phyloP scores from a whole-genome alignment of 2,888 invertebrate species.

The Melanargia galathea region DNA sequence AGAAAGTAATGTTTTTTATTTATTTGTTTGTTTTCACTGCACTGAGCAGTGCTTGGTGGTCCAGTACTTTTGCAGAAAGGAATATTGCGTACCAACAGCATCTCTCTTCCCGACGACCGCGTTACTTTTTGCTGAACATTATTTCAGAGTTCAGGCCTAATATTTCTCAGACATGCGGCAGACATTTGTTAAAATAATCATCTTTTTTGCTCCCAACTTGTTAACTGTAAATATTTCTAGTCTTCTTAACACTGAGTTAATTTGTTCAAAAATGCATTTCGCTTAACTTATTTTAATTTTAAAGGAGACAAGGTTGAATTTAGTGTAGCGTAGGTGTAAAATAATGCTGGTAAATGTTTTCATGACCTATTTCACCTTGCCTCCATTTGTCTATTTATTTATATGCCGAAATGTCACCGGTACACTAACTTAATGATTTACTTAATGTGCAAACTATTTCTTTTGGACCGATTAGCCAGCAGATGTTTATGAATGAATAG shows the following conservation, averaged over 20 bases:
- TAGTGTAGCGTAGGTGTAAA: background rate
- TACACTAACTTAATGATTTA: constrained; percentile 48
- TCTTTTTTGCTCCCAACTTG: constrained; percentile 45
- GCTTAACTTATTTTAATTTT: constrained; percentile 39
- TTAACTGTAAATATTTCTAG: constrained; percentile 61
- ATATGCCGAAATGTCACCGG: constrained; percentile 66
- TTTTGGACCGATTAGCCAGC: constrained; percentile 15
- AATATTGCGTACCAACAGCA: background rate
- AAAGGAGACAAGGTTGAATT: constrained; percentile 6
- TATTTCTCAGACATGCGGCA: constrained; percentile 37
- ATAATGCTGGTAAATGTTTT: constrained; percentile 30
- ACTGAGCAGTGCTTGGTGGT: background rate
- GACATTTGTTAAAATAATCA: constrained; percentile 42
- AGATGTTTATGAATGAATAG: constrained; percentile 25
- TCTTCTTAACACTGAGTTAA: constrained; percentile 54
- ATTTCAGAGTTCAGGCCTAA: background rate
- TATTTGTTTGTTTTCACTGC: no score
- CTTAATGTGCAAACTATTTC: constrained; percentile 49
- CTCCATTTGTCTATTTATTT: constrained; percentile 62
- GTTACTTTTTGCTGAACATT: background rate
- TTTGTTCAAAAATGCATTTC: constrained; percentile 29
- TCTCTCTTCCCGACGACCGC: background rate
- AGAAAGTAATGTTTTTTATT: no score
- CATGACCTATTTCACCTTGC: constrained; percentile 56
- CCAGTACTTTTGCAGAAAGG: background rate